Conservation (phyloP, 2,888 invertebrate species). For the Flabesymbios commensalis region DNA sequence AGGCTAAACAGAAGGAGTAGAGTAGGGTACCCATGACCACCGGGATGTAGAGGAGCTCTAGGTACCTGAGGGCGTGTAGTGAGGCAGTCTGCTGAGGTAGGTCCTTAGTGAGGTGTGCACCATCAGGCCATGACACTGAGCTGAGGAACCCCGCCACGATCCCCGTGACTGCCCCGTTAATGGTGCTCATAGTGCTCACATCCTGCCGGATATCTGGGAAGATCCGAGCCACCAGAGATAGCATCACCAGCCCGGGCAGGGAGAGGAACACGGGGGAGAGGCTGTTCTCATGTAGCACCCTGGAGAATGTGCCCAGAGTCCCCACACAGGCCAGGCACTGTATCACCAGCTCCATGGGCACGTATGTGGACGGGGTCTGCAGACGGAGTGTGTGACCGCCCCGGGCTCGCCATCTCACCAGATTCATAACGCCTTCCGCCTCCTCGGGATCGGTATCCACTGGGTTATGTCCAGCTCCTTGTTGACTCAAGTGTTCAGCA, state of each 20-base stretch:
- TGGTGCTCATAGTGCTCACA: constrained; percentile 2
- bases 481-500: no score
- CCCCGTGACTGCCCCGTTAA: constrained; percentile 20
- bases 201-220: constrained; percentile 12
- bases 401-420: no score
- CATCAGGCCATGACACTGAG: constrained; percentile 6
- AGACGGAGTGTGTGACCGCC: background rate
- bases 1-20: constrained; percentile 27
- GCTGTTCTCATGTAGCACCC: constrained; percentile 20
- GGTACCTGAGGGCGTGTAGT: background rate
- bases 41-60: constrained; percentile 31
- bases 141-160: constrained; percentile 24
- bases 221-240: constrained; percentile 5
- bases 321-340: constrained; percentile 25
- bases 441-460: no score
- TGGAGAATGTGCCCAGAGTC: constrained; percentile 21
- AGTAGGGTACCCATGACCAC: constrained; percentile 24
- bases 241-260: constrained; percentile 23
- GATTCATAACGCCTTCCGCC: no score
- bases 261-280: constrained; percentile 22
- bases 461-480: no score
- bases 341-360: constrained; percentile 8
- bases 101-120: constrained; percentile 8
- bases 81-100: background rate
- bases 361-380: constrained; percentile 4